These are phyloP conservation scores for Heliconius ethilla DNA, from an alignment of 2,888 invertebrate species.

Conservation along the genomic window DNA sequence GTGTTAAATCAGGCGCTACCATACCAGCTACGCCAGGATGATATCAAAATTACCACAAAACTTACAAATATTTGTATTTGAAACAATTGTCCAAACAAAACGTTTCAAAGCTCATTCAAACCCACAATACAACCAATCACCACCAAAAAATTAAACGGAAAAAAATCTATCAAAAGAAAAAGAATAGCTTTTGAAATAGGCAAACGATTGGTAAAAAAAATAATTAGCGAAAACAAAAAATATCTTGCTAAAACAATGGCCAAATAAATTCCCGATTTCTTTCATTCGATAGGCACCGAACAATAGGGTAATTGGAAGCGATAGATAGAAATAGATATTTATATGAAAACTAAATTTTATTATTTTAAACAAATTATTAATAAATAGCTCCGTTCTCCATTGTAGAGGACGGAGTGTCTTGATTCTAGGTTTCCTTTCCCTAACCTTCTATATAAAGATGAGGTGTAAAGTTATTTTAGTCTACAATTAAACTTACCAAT, in stretches of 20 bases:
- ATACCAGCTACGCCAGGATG: neutral
- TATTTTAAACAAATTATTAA: conserved; percentile 32
- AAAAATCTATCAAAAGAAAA: conserved; percentile 17
- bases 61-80: neutral
- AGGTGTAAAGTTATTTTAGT: too few species aligned
- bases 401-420: too few species aligned
- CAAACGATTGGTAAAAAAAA: conserved; percentile 19
- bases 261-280: neutral
- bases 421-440: too few species aligned
- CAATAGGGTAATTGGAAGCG: conserved; percentile 45
- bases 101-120: neutral
- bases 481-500: neutral
- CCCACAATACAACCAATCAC: conserved; percentile 20
- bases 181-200: conserved; percentile 17
- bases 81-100: neutral
- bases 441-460: too few species aligned
- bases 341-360: conserved; percentile 45
- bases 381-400: too few species aligned
- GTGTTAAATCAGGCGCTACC: neutral
- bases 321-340: conserved; percentile 42
- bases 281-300: conserved; percentile 37
- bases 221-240: conserved; percentile 19
- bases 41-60: neutral
- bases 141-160: neutral
- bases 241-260: conserved; percentile 9